Evolutionary conservation across 2,113 vertebrate genomes (phyloP).

Genomic region (Mesocricetus auratus): DNA sequence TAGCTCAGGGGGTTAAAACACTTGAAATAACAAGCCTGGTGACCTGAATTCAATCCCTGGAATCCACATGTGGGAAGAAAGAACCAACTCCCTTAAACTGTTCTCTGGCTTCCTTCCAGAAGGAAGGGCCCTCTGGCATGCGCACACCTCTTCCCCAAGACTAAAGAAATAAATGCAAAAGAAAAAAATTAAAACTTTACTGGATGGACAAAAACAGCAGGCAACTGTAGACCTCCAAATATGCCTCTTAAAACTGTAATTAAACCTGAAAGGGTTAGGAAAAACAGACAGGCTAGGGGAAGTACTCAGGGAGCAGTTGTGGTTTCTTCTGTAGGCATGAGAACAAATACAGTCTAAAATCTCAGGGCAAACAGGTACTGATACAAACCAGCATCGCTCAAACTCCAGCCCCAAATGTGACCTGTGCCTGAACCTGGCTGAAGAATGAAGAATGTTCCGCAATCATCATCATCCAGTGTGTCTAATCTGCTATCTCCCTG

Average conservation of each 20-base stretch:
- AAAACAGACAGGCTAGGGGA: not conserved
- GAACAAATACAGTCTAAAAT: conserved; percentile 19
- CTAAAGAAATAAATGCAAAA: not conserved
- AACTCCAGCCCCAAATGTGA: conserved; percentile 46
- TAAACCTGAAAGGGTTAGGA: not conserved
- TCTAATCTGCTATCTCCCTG: not conserved
- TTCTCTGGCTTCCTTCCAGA: not conserved
- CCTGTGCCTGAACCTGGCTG: conserved; percentile 63
- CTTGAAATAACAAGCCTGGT: not conserved
- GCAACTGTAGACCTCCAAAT: not conserved
- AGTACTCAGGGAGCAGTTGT: not conserved
- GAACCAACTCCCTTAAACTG: not conserved
- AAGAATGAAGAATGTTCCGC: conserved; percentile 6
- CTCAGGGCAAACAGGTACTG: conserved; percentile 6
- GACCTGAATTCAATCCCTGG: not conserved
- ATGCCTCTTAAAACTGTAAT: not conserved
- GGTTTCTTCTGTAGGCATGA: not conserved
- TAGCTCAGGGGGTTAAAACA: too few species aligned
- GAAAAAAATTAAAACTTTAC: not conserved
- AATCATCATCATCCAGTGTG: not conserved
- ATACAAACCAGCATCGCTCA: conserved; percentile 59
- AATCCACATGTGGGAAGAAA: too few species aligned
- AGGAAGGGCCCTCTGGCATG: too few species aligned
- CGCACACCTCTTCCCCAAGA: not conserved
- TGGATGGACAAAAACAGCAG: not conserved